Base-by-base conservation (phyloP, 1,140 invertebrate genomes). In the Drosophila nigromelanica region DNA sequence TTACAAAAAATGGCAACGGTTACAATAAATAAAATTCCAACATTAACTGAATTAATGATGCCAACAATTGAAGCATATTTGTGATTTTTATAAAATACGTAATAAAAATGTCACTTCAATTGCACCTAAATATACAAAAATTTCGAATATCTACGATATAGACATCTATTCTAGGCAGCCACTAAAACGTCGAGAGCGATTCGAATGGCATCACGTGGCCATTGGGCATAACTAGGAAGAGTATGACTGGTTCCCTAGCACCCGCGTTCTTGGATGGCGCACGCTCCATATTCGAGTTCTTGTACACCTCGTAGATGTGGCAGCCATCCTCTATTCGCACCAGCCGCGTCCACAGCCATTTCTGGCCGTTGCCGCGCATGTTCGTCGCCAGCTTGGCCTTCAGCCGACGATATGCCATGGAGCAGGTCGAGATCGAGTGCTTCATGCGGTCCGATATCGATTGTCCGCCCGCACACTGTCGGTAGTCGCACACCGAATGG, bases 151-250 rank as follows among this genome's bases (percentile, higher is more conserved):
- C 15, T 14, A n/a, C 15, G 15, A 6, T 47, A 7, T 5, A 18
- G 2, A 30, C n/a, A 30, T 8, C 8, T 37, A 14, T 12, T 12
- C 11, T 21, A 3, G 7, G 7, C 12, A n/a, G 27, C n/a, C 6
- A 33, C 14, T 52, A 42, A 7, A 7, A 14, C 5, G 39, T 24
- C 30, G 45, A 24, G 14, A 80, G 11, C 0, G 80, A 27, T 30
- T 87, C 83, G 50, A 87, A 87, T 3, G 80, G 76, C 73, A 83
- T 77, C 5, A 87, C 87, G 15, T 55, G 54, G 2, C 83, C 83
- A 45, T 73, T 89, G n/a, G 66, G 79, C 79, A 77, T 62, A 18
- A 87, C 66, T 24, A 87, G 43, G 5, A 87, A 87, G n/a, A 89
- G 27, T 1, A 87, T 68, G 18, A 76, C 39, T 0, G 83, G 76